Evolutionary conservation across 2,797 vertebrate species (phyloP), one percentile per base, ranked within the genome.

Genomic region (Emys orbicularis): DNA sequence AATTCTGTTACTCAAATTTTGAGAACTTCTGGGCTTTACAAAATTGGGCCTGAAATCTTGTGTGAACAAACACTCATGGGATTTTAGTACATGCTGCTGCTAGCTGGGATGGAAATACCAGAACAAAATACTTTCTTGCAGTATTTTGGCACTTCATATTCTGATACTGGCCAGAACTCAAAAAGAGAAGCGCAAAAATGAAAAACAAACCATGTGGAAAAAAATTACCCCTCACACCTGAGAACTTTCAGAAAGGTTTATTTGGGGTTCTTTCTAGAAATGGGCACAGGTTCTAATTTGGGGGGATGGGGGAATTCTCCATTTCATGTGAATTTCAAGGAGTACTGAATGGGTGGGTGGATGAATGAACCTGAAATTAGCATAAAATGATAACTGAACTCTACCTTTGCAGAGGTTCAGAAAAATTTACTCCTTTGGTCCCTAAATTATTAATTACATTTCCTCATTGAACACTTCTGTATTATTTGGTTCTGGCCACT

Each of bases 391-490:
- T 23, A 80, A 59, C 1, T 2, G 19, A 44, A 27, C 21, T 44
- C 41, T 27, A 16, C 5, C 52, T 84, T 41, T 47, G 76, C 49
- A 49, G 68, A 13, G 23, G 82, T 50, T 13, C 11, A 41, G 15
- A 8, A 81, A 61, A 8, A 53, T 72, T 87, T 31, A 4, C 83
- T 11, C 31, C 0, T 1, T 10, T 50, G 13, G 3, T 4, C 5
- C 41, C 77, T 77, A 47, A 41, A 0, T 0, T n/a, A 65, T 57
- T 0, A 4, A 47, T 27, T 83, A 19, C 0, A 1, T 25, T 56
- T 54, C 76, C 84, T 37, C 84, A 0, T 0, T 4, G 81, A 12
- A 0, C 1, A n/a, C 85, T 34, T 13, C 3, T 61, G 31, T 47
- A 84, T 27, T 81, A 27, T 41, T n/a, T 44, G 79, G 25, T 81